Percentiles rank a stretch among this genome's conserved stretches.
Evolutionary conservation across 2,113 vertebrate species (phyloP).

Genomic region (Halichoeres trimaculatus): DNA sequence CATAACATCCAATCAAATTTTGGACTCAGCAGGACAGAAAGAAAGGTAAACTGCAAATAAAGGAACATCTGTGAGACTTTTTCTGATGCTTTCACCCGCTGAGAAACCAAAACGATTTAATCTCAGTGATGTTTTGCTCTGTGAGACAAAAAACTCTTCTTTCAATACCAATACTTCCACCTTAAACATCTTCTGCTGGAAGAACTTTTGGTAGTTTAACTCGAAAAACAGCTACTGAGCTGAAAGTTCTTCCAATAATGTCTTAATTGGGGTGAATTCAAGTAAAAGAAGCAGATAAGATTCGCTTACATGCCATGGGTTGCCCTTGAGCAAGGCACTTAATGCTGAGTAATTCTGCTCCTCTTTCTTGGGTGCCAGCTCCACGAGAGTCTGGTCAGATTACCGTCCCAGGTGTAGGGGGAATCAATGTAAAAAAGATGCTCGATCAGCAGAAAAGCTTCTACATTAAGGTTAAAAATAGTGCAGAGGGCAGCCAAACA

Average conservation of each 20-base stretch:
- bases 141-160: too few relatives aligned
- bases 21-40: background rate
- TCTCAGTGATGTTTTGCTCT: constrained; percentile 3
- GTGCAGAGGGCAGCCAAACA: constrained; percentile 47
- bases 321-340: constrained; percentile 7
- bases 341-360: constrained; percentile 6
- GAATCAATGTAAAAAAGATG: constrained; percentile 28
- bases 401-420: constrained; percentile 38
- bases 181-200: too few relatives aligned
- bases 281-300: too few relatives aligned
- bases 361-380: constrained; percentile 12
- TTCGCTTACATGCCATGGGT: background rate
- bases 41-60: background rate
- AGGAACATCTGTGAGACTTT: background rate
- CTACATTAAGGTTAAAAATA: constrained; percentile 57
- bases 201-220: too few relatives aligned
- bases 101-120: background rate
- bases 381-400: constrained; percentile 19
- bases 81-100: background rate
- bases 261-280: too few relatives aligned
- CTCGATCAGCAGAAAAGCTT: constrained; percentile 48
- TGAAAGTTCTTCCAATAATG: too few relatives aligned
- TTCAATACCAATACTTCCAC: too few relatives aligned
- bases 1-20: constrained; percentile 8
- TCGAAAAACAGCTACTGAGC: too few relatives aligned